phyloP scores from a whole-genome alignment of 2,113 vertebrate species.

The Triplophysa dalaica region DNA sequence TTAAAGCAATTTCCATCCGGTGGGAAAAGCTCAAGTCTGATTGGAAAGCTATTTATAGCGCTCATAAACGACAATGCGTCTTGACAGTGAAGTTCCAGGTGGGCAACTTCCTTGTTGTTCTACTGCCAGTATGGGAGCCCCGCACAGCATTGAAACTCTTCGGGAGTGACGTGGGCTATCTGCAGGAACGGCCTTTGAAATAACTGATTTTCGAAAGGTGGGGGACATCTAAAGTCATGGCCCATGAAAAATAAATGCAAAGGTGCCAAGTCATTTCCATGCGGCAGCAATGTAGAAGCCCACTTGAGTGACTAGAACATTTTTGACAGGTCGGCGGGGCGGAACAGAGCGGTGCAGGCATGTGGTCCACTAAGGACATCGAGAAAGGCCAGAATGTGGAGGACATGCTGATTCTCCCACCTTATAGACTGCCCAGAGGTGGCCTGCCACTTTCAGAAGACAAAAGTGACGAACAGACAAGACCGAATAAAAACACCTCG shows the following conservation, averaged over 20 bases:
- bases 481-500: neutral
- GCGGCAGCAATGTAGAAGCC: conserved; percentile 36
- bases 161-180: neutral
- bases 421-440: conserved; percentile 40
- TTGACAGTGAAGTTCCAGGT: conserved; percentile 16
- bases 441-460: conserved; percentile 21
- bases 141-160: neutral
- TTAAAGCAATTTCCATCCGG: conserved; percentile 27
- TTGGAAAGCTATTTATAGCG: conserved; percentile 35
- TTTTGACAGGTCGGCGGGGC: conserved; percentile 49
- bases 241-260: conserved; percentile 51
- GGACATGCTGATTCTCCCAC: conserved; percentile 36
- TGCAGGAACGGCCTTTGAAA: conserved; percentile 4
- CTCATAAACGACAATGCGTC: conserved; percentile 15
- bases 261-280: conserved; percentile 42
- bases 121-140: neutral
- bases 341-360: conserved; percentile 43
- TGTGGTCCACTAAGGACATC: conserved; percentile 35
- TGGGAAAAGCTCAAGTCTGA: neutral
- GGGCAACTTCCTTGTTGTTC: conserved; percentile 10
- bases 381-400: conserved; percentile 13
- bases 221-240: conserved; percentile 19
- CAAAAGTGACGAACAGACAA: neutral
- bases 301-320: conserved; percentile 33
- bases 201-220: conserved; percentile 18